Evolutionary conservation across 2,888 invertebrate species (phyloP).

Genomic region (Macrosiphum euphorbiae): DNA sequence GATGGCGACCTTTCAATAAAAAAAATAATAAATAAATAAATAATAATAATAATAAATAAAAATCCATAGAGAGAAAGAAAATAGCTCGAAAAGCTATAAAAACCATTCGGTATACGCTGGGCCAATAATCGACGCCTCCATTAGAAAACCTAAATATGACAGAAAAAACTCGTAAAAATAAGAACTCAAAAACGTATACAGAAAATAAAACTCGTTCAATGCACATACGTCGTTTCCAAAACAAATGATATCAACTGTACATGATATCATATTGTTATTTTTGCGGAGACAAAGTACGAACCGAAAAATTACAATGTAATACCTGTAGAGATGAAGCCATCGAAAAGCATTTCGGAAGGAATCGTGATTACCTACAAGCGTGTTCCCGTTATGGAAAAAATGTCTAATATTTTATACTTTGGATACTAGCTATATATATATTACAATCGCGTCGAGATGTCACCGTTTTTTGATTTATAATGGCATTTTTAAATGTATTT

Average conservation of each 20-base stretch:
- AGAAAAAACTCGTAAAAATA: background rate
- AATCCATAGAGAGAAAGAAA: background rate
- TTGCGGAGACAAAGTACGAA: background rate
- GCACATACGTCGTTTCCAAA: background rate
- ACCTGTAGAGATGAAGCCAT: background rate
- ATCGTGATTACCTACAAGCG: background rate
- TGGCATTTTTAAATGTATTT: conserved; percentile 21
- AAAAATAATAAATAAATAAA: conserved; percentile 34
- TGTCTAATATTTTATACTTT: background rate
- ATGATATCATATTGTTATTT: background rate
- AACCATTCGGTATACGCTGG: conserved; percentile 40
- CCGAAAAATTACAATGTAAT: background rate
- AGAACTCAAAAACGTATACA: background rate
- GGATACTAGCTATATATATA: background rate
- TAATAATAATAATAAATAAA: conserved; percentile 44
- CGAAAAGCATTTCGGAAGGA: background rate
- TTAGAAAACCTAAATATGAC: conserved; percentile 43
- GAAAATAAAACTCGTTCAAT: background rate
- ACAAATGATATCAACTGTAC: background rate
- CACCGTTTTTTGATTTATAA: conserved; percentile 40
- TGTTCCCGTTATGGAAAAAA: background rate
- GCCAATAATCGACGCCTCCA: conserved; percentile 50
- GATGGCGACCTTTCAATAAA: conserved; percentile 49
- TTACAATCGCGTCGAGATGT: background rate
- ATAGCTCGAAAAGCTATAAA: conserved; percentile 36